Evolutionary conservation across 2,888 invertebrate species (phyloP).

Genomic region (Tinea trinotella): DNA sequence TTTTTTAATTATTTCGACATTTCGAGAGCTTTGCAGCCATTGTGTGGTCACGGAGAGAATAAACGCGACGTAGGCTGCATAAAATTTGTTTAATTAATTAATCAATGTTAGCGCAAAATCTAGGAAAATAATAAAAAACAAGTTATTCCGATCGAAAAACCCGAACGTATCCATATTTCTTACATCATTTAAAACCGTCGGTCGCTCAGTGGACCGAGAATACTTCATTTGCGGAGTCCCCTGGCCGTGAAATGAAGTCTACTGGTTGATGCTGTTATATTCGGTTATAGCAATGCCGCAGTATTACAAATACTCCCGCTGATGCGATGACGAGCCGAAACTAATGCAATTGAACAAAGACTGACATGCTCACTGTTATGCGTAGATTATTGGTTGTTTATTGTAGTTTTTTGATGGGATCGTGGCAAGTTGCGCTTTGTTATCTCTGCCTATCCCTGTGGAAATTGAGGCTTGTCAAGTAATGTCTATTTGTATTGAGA

Average conservation of each 20-base stretch:
- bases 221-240: slow-evolving; percentile 69
- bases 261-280: slow-evolving; percentile 32
- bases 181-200: slow-evolving; percentile 23
- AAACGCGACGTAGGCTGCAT: too few relatives aligned
- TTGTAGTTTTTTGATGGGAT: too few relatives aligned
- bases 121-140: too few relatives aligned
- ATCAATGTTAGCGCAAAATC: too few relatives aligned
- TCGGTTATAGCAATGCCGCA: background rate
- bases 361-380: too few relatives aligned
- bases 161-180: background rate
- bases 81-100: too few relatives aligned
- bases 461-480: too few relatives aligned
- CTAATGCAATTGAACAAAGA: slow-evolving; percentile 10
- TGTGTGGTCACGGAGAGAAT: too few relatives aligned
- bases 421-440: background rate
- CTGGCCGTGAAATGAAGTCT: slow-evolving; percentile 71
- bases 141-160: background rate
- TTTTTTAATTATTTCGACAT: too few relatives aligned
- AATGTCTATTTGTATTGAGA: too few relatives aligned
- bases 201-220: slow-evolving; percentile 55
- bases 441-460: too few relatives aligned
- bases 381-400: background rate
- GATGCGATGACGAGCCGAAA: slow-evolving; percentile 12
- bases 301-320: background rate
- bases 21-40: too few relatives aligned